A percentile compares a stretch with the other conserved stretches of the same genome.
These are phyloP conservation scores for Oedothorax gibbosus DNA, from an alignment of 1,140 invertebrate genomes.

Conservation along the genomic window DNA sequence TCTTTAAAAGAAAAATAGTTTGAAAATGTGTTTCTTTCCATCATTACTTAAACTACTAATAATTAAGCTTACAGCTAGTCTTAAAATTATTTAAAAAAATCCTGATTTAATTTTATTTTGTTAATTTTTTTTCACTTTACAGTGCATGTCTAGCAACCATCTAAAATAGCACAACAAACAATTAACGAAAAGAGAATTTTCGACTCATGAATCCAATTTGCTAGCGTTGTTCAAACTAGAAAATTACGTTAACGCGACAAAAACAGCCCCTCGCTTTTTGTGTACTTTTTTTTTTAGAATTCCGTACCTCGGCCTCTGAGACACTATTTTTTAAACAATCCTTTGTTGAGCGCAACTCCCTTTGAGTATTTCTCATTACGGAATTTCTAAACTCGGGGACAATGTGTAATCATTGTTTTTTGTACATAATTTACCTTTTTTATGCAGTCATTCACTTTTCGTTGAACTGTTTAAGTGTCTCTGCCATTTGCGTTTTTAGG, in stretches of 20 bases:
- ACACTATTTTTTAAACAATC: constrained; percentile 20
- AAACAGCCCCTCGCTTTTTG: constrained; percentile 28
- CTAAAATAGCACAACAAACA: constrained; percentile 53
- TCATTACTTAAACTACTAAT: constrained; percentile 52
- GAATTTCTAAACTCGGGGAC: constrained; percentile 43
- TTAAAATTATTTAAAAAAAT: constrained; percentile 45
- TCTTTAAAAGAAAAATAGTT: constrained; percentile 29
- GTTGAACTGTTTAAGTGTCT: constrained; percentile 45
- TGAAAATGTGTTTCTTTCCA: constrained; percentile 37
- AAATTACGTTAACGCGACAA: constrained; percentile 58
- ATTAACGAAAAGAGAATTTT: constrained; percentile 58
- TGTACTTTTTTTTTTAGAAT: constrained; percentile 40
- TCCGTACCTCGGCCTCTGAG: constrained; percentile 8
- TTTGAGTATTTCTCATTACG: constrained; percentile 47
- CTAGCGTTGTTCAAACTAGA: constrained; percentile 56
- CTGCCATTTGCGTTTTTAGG: constrained; percentile 33
- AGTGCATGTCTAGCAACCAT: constrained; percentile 16
- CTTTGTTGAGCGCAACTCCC: constrained; percentile 47
- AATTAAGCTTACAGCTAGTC: constrained; percentile 56
- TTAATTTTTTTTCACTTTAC: background rate
- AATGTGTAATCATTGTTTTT: constrained; percentile 44
- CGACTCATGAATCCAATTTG: constrained; percentile 56
- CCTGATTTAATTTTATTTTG: constrained; percentile 9
- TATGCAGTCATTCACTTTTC: constrained; percentile 54
- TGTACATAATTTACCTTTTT: constrained; percentile 42